These are phyloP conservation scores for Heliothis peltigera DNA, from an alignment of 2,888 invertebrate genomes.

Conservation along the genomic window DNA sequence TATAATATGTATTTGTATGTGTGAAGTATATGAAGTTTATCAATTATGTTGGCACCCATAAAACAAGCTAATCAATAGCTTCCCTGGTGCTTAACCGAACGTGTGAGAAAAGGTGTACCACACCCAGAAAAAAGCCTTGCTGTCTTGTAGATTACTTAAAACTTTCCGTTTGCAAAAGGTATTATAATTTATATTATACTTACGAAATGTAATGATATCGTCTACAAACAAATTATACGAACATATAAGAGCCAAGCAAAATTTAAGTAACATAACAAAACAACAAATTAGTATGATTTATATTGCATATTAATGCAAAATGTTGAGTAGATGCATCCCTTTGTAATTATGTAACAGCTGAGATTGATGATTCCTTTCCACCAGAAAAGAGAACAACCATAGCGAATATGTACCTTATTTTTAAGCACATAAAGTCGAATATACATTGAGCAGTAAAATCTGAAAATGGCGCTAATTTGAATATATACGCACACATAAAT, in stretches of 20 bases:
- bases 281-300: slow-evolving; percentile 34
- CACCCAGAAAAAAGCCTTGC: too few relatives aligned
- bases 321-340: slow-evolving; percentile 42
- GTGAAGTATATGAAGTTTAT: too few relatives aligned
- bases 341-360: slow-evolving; percentile 37
- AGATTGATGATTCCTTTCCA: slow-evolving; percentile 37
- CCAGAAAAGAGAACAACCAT: slow-evolving; percentile 5
- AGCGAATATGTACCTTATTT: background rate
- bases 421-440: background rate
- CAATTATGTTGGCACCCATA: too few relatives aligned
- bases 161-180: too few relatives aligned
- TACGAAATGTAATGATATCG: background rate
- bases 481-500: background rate
- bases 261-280: slow-evolving; percentile 13
- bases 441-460: background rate
- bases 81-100: too few relatives aligned
- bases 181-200: background rate
- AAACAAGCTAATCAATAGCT: too few relatives aligned
- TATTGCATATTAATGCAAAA: slow-evolving; percentile 20
- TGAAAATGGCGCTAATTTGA: background rate
- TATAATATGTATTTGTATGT: too few relatives aligned
- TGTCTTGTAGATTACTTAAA: too few relatives aligned
- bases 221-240: background rate
- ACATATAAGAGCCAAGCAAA: background rate
- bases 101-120: too few relatives aligned